Conservation (phyloP, 2,113 vertebrate species). For the Vidua macroura region DNA sequence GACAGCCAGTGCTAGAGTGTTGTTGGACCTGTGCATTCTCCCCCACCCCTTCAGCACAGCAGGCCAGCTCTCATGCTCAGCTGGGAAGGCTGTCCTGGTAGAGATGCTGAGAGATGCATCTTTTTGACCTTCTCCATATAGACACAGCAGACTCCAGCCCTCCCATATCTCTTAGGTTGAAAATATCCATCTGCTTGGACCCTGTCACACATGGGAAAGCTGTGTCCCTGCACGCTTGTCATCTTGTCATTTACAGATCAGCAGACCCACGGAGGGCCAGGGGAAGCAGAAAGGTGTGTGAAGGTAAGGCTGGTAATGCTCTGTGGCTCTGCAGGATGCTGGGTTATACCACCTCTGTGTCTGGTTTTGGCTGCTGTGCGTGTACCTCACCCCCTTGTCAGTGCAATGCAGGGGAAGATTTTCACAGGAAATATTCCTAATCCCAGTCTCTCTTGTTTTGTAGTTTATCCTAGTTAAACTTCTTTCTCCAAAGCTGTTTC, state of each 20-base stretch:
- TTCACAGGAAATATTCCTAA: neutral
- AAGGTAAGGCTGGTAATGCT: neutral
- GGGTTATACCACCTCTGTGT: neutral
- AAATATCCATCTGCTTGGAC: neutral
- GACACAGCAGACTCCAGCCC: neutral
- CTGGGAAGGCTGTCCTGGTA: neutral
- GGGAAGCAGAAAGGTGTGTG: neutral
- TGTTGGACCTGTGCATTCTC: neutral
- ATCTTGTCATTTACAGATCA: neutral
- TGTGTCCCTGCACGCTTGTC: neutral
- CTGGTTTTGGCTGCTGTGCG: neutral
- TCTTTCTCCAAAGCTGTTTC: neutral
- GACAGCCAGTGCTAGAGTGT: neutral
- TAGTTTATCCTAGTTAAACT: neutral
- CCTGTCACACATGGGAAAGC: neutral
- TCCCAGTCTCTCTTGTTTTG: neutral
- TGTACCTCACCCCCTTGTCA: neutral
- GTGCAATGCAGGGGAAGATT: neutral
- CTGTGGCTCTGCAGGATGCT: neutral
- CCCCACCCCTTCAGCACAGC: neutral
- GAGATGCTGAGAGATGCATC: neutral
- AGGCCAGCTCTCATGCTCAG: neutral
- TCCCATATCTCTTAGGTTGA: neutral
- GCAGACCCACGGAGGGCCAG: neutral
- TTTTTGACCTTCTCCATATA: neutral